Percentiles rank a stretch among this genome's conserved stretches.
Evolutionary conservation across 2,888 invertebrate genomes (phyloP).

Genomic region (Homarus gammarus): DNA sequence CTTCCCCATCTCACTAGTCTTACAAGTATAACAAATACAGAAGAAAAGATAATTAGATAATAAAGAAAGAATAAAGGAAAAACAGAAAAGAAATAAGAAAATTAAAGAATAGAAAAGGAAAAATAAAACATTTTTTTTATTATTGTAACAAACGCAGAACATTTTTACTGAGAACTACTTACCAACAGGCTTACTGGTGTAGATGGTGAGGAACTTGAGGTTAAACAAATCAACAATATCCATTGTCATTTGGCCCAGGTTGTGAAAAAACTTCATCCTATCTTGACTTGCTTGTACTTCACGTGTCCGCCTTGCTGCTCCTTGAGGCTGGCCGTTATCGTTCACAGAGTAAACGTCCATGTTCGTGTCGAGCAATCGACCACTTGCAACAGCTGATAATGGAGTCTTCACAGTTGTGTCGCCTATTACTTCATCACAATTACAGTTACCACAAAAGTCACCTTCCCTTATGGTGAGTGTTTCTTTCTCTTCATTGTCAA

Average conservation of each 20-base stretch:
- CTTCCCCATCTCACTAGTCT: too few relatives aligned
- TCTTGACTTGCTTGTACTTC: neutral
- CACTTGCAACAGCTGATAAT: too few relatives aligned
- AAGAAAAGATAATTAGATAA: too few relatives aligned
- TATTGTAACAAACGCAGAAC: too few relatives aligned
- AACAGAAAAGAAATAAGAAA: too few relatives aligned
- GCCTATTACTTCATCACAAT: neutral
- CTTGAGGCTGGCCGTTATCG: neutral
- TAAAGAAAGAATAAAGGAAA: too few relatives aligned
- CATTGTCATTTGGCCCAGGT: neutral
- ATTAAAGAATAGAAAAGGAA: too few relatives aligned
- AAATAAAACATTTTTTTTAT: too few relatives aligned
- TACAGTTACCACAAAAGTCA: neutral
- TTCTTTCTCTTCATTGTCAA: neutral
- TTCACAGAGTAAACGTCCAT: neutral
- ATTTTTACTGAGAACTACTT: too few relatives aligned
- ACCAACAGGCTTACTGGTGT: neutral
- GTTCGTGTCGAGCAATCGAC: neutral
- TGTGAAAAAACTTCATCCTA: neutral
- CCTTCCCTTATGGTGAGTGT: neutral
- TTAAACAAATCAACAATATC: neutral
- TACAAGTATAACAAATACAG: too few relatives aligned
- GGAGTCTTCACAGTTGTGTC: neutral
- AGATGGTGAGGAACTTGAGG: neutral
- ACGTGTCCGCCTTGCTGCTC: neutral